These are phyloP conservation scores for Sialia sialis DNA, from an alignment of 2,113 vertebrate genomes.

Conservation along the genomic window DNA sequence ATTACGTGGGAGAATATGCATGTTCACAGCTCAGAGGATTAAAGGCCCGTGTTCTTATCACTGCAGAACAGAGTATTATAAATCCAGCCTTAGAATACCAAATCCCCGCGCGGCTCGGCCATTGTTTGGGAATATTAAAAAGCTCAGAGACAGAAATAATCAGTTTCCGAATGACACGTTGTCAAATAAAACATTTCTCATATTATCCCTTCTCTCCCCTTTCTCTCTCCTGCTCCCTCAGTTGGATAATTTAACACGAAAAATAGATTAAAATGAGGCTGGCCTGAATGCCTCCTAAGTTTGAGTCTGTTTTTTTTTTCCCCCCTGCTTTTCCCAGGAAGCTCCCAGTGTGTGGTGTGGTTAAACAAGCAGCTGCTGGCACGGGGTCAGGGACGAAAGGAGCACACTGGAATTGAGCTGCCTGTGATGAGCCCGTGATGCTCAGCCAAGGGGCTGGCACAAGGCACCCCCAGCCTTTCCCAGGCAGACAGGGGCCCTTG, in stretches of 20 bases:
- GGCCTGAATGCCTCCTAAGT: conserved; percentile 45
- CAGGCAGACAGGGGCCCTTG: fast-evolving
- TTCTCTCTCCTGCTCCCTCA: conserved; percentile 52
- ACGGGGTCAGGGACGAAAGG: fast-evolving
- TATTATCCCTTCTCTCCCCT: conserved; percentile 69
- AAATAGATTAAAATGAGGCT: conserved; percentile 70
- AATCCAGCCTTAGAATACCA: conserved; percentile 80
- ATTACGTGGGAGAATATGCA: conserved; percentile 78
- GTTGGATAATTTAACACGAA: conserved; percentile 69
- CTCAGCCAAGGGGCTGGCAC: fast-evolving
- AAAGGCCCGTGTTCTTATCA: conserved; percentile 80
- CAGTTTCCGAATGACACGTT: conserved; percentile 78
- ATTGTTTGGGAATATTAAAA: conserved; percentile 79
- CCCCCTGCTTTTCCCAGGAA: neutral
- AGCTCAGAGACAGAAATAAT: conserved; percentile 79
- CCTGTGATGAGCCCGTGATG: neutral
- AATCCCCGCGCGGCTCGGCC: conserved; percentile 70
- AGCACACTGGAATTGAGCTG: fast-evolving
- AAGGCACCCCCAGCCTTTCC: fast-evolving
- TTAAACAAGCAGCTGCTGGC: neutral
- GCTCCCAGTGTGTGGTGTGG: neutral
- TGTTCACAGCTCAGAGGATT: conserved; percentile 81
- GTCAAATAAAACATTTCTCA: conserved; percentile 78
- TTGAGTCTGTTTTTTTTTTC: neutral
- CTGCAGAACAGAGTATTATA: conserved; percentile 80